Evolutionary conservation across 1,140 invertebrate species (phyloP).

Genomic region (Homalodisca vitripennis): DNA sequence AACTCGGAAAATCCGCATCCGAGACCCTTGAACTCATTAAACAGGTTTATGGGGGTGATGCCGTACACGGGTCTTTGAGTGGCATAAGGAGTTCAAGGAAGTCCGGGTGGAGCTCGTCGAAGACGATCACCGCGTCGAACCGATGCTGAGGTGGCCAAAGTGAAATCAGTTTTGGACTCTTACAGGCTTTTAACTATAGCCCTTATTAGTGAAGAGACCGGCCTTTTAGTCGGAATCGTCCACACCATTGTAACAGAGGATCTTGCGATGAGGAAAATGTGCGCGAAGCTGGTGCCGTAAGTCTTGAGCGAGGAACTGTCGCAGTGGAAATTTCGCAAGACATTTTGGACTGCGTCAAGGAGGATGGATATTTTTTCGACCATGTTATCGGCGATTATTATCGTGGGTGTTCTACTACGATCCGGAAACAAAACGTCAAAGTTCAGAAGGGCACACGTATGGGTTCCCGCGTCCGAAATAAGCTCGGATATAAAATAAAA

Average conservation of each 20-base stretch:
- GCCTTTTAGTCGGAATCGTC: too few species aligned
- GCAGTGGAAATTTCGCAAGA: not conserved
- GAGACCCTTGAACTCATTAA: too few species aligned
- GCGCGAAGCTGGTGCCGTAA: not conserved
- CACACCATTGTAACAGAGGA: not conserved
- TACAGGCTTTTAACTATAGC: not conserved
- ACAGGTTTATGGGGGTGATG: not conserved
- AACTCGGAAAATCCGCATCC: not conserved
- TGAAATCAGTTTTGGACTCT: not conserved
- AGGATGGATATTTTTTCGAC: not conserved
- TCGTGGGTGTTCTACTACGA: not conserved
- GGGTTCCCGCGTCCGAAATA: not conserved
- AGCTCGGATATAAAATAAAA: not conserved
- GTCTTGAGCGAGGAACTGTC: too few species aligned
- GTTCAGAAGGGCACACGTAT: not conserved
- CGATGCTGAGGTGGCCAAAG: not conserved
- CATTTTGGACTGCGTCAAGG: not conserved
- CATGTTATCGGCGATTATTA: not conserved
- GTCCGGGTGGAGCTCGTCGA: not conserved
- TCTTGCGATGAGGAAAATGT: not conserved
- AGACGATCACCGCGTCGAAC: not conserved
- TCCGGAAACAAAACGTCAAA: not conserved
- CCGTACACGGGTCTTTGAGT: not conserved
- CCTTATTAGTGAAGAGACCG: too few species aligned
- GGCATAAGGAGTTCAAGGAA: not conserved